Evolutionary conservation across 2,113 vertebrate species (phyloP).

Genomic region (Onychostoma macrolepis): DNA sequence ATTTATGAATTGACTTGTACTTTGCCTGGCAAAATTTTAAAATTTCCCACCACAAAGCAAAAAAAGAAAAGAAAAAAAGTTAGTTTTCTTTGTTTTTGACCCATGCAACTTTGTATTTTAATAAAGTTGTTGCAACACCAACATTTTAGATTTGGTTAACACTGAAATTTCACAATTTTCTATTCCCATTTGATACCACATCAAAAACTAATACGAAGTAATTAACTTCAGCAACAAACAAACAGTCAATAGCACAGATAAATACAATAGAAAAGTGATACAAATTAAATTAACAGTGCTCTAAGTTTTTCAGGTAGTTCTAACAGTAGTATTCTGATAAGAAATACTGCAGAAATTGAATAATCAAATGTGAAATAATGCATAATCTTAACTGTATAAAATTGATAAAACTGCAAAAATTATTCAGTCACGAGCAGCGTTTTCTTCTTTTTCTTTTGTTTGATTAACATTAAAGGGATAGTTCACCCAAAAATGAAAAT

Average conservation of each 20-base stretch:
- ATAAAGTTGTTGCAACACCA: neutral
- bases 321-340: too few relatives aligned
- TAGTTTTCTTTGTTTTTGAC: neutral
- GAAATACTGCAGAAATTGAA: too few relatives aligned
- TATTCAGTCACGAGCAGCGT: neutral
- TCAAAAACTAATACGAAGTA: neutral
- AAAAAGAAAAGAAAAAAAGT: neutral
- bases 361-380: too few relatives aligned
- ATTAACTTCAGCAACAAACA: neutral
- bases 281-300: neutral
- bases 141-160: neutral
- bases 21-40: neutral
- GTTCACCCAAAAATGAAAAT: neutral
- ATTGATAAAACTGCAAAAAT: neutral
- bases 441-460: neutral
- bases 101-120: neutral
- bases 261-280: neutral
- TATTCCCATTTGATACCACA: neutral
- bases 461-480: neutral
- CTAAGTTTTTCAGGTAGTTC: too few relatives aligned
- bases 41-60: neutral
- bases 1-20: neutral
- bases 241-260: neutral
- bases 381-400: neutral
- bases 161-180: neutral